Percentiles rank a stretch among this genome's conserved stretches.
These are phyloP conservation scores for Tauraco hartlaubi DNA, from an alignment of 2,797 vertebrate species.

Conservation along the genomic window DNA sequence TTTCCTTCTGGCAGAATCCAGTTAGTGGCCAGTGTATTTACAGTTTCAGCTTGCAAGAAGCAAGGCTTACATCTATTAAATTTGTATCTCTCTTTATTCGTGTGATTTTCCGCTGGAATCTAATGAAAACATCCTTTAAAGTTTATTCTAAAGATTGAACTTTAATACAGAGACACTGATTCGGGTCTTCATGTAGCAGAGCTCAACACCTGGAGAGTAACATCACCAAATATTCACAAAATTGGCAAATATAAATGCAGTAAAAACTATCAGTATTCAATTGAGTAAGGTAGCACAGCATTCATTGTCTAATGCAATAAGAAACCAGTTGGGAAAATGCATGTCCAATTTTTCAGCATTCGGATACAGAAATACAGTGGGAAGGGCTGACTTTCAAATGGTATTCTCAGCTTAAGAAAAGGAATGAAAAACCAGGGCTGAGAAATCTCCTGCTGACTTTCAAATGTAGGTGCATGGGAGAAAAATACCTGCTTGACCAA, in stretches of 20 bases:
- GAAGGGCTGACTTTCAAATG: constrained; percentile 17
- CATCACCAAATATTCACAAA: background rate
- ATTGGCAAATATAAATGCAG: background rate
- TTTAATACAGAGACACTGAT: background rate
- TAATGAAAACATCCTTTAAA: constrained; percentile 37
- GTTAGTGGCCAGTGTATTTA: background rate
- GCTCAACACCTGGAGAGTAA: background rate
- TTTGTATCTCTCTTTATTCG: constrained; percentile 8
- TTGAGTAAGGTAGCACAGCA: background rate
- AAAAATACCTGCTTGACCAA: constrained; percentile 51
- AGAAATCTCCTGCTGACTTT: constrained; percentile 51
- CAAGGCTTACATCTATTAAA: background rate
- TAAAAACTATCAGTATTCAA: constrained; percentile 8
- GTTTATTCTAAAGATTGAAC: constrained; percentile 24
- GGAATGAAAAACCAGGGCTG: constrained; percentile 1
- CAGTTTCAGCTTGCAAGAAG: background rate
- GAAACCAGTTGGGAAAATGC: constrained; percentile 21
- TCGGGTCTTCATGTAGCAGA: background rate
- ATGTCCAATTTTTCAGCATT: constrained; percentile 9
- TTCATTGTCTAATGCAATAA: constrained; percentile 8
- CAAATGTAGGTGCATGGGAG: constrained; percentile 24
- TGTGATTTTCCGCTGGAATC: background rate
- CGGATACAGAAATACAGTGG: background rate
- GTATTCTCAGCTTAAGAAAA: constrained; percentile 50
- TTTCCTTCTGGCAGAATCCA: constrained; percentile 29